Evolutionary conservation across 1,140 invertebrate genomes (phyloP), one percentile per base, ranked within the genome.

Genomic region (Drosophila lacertosa): DNA sequence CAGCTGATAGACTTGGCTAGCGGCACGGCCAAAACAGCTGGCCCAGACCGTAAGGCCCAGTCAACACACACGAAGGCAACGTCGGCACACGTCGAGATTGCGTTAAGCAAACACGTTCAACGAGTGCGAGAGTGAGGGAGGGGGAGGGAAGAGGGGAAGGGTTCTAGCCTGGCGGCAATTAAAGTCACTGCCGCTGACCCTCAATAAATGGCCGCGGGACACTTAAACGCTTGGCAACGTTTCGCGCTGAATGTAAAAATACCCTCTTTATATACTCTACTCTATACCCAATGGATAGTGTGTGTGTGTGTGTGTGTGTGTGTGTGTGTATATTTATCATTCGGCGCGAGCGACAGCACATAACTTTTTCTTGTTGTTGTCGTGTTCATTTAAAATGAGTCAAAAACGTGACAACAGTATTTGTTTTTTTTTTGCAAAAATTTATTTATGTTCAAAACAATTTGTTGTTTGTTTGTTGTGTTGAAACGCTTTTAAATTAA

Each of bases 371-470:
- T n/a, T n/a, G n/a, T n/a, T 68, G 4, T 65, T 51, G 9, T 72
- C 54, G 26, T 18, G 16, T 29, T 45, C 39, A 26, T 40, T 51
- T 39, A 18, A 75, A 69, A 70, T 80, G 65, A 84, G 81, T 77
- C 77, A 81, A 88, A 86, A 86, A 86, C 81, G 81, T 86, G 81
- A 86, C 81, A 76, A 70, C 48, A 54, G 44, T 60, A 72, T 68
- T 71, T 66, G 22, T 42, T 60, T 42, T 33, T 76, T 67, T 81
- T 64, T 64, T 76, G 35, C 51, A 59, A 37, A 37, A 80, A 79
- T 78, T 83, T 77, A 74, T 82, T 62, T 48, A 54, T 47, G 26
- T 20, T 4, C 37, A 48, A 29, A 50, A 64, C 33, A 60, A 48
- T 33, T 44, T 16, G 42, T 47, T 55, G 16, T 54, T 54, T 16